Conservation (phyloP, 2,797 vertebrate genomes). For the Pipistrellus kuhlii region DNA sequence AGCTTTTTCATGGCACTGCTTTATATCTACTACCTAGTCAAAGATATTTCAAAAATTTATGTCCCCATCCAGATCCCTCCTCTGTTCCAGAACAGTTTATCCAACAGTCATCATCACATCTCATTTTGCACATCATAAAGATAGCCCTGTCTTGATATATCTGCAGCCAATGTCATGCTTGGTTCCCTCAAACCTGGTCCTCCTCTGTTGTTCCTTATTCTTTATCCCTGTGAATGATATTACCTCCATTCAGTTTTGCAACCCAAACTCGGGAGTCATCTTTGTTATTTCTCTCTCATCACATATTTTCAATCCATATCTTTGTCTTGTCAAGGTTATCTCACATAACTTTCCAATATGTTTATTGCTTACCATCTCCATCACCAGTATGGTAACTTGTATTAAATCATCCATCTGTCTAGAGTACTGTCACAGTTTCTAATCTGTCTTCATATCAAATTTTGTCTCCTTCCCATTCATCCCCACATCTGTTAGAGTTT, state of each 20-base stretch:
- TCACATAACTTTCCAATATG: not conserved
- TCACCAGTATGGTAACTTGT: not conserved
- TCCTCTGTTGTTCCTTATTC: not conserved
- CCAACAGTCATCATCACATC: not conserved
- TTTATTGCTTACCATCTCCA: not conserved
- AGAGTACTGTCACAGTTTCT: constrained; percentile 2
- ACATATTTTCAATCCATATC: not conserved
- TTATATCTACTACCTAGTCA: not conserved
- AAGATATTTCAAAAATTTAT: not conserved
- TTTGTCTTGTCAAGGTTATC: not conserved
- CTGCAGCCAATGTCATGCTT: not conserved
- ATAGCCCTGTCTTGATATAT: not conserved
- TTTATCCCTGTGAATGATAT: not conserved
- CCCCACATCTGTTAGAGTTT: not conserved
- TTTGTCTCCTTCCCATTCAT: not conserved
- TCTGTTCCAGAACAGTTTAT: not conserved
- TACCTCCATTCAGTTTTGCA: not conserved
- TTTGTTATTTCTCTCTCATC: not conserved
- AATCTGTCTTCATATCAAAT: not conserved
- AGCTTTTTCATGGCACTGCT: not conserved
- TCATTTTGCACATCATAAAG: not conserved
- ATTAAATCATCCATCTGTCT: not conserved
- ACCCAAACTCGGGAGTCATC: not conserved
- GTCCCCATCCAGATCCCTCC: not conserved
- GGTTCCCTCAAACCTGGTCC: not conserved